Percentiles rank a stretch among this genome's conserved stretches.
Evolutionary conservation across 2,888 invertebrate genomes (phyloP).

Genomic region (Stenotaenia linearis): DNA sequence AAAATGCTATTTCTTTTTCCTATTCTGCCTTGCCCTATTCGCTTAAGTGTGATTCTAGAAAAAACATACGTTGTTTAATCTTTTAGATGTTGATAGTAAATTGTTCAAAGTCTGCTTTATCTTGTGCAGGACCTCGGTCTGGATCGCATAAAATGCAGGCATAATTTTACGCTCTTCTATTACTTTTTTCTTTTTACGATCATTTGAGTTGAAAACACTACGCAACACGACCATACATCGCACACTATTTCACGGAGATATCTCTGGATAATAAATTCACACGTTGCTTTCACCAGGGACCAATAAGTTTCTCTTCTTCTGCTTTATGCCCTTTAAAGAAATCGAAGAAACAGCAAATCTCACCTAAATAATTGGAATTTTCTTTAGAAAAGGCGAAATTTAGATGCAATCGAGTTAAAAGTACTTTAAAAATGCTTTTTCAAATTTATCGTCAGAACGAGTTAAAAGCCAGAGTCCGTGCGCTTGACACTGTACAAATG

Average conservation of each 20-base stretch:
- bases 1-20: not conserved
- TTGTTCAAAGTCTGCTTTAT: constrained; percentile 14
- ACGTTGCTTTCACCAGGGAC: constrained; percentile 6
- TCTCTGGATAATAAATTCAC: constrained; percentile 20
- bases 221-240: not conserved
- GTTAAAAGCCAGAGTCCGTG: not conserved
- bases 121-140: not conserved
- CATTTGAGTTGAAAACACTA: constrained; percentile 4
- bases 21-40: not conserved
- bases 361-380: not conserved
- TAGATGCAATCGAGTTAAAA: not conserved
- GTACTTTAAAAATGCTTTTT: not conserved
- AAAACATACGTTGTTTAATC: constrained; percentile 6
- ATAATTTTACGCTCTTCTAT: not conserved
- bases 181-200: not conserved
- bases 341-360: not conserved
- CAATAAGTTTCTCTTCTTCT: not conserved
- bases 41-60: not conserved
- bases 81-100: not conserved
- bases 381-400: too few species aligned
- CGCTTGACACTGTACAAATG: not conserved
- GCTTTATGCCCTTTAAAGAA: not conserved
- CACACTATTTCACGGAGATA: not conserved
- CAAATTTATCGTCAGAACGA: not conserved
- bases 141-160: constrained; percentile 2